Percentiles rank a stretch among this genome's conserved stretches.
Evolutionary conservation across 2,113 vertebrate genomes (phyloP).

Genomic region (Centrocercus urophasianus): DNA sequence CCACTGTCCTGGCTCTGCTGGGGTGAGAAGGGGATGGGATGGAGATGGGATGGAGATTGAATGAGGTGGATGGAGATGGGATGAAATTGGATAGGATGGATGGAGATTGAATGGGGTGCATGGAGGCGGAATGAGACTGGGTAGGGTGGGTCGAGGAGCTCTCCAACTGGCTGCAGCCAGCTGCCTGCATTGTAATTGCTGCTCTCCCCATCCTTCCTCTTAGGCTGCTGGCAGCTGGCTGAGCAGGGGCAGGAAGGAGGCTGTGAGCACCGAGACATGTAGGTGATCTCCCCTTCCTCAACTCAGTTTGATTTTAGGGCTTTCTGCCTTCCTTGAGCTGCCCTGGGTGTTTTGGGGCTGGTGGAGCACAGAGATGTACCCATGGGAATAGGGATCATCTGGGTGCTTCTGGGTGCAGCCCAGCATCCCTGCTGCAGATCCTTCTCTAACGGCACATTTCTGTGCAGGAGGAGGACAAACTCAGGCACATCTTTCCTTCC

Average conservation of each 20-base stretch:
- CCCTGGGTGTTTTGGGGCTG: background rate
- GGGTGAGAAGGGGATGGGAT: too few relatives aligned
- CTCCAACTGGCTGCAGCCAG: accelerated
- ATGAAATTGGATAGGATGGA: background rate
- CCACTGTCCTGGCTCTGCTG: background rate
- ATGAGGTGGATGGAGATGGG: too few relatives aligned
- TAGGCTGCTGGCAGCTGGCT: accelerated
- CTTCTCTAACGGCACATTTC: accelerated
- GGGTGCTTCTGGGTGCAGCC: background rate
- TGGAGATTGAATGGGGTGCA: background rate
- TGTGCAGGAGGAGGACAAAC: background rate
- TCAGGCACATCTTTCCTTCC: background rate
- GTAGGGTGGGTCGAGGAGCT: accelerated
- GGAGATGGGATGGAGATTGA: too few relatives aligned
- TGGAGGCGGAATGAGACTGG: background rate
- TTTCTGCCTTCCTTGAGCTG: background rate
- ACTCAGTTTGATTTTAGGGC: accelerated
- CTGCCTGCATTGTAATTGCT: accelerated
- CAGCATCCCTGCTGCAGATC: accelerated
- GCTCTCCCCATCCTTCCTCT: background rate
- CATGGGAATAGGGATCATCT: accelerated
- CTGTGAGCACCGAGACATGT: accelerated
- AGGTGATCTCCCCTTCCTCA: accelerated
- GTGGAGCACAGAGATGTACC: background rate
- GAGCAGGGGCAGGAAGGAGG: accelerated